Evolutionary conservation across 2,888 invertebrate species (phyloP).

Genomic region (Rhyacophila evoluta): DNA sequence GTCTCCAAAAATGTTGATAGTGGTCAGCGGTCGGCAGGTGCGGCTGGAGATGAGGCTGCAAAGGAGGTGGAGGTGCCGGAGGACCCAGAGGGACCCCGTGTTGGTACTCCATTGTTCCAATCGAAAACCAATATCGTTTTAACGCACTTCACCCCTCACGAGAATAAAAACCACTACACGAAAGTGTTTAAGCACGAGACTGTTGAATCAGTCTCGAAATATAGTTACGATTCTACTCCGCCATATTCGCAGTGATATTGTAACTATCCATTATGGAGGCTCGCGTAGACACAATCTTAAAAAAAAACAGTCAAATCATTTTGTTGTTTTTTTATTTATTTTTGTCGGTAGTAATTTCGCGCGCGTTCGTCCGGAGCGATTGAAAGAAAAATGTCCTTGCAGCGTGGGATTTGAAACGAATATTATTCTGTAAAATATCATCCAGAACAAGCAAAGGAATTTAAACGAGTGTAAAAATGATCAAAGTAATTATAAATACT

Average conservation of each 20-base stretch:
- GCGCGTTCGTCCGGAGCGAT: not conserved
- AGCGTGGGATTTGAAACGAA: no score
- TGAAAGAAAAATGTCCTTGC: no score
- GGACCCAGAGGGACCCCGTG: slow-evolving; percentile 69
- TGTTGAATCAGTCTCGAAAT: not conserved
- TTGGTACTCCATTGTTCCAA: slow-evolving; percentile 65
- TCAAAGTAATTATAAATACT: no score
- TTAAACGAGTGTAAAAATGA: no score
- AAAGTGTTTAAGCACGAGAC: not conserved
- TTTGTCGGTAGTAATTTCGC: not conserved
- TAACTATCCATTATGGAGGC: not conserved
- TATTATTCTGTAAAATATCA: no score
- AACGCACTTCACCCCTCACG: slow-evolving; percentile 26
- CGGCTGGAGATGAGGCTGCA: slow-evolving; percentile 74
- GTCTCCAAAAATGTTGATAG: slow-evolving; percentile 83
- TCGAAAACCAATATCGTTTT: not conserved
- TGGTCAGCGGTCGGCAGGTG: slow-evolving; percentile 75
- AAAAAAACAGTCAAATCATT: not conserved
- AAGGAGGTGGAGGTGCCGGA: slow-evolving; percentile 75
- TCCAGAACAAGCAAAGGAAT: no score
- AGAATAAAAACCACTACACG: slow-evolving; percentile 25
- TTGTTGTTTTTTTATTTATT: not conserved
- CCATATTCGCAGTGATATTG: not conserved
- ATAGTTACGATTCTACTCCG: not conserved
- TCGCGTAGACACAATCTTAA: not conserved